A percentile compares a stretch with the other conserved stretches of the same genome.
phyloP scores from a whole-genome alignment of 2,797 vertebrate genomes.

The Phoeniculus purpureus region DNA sequence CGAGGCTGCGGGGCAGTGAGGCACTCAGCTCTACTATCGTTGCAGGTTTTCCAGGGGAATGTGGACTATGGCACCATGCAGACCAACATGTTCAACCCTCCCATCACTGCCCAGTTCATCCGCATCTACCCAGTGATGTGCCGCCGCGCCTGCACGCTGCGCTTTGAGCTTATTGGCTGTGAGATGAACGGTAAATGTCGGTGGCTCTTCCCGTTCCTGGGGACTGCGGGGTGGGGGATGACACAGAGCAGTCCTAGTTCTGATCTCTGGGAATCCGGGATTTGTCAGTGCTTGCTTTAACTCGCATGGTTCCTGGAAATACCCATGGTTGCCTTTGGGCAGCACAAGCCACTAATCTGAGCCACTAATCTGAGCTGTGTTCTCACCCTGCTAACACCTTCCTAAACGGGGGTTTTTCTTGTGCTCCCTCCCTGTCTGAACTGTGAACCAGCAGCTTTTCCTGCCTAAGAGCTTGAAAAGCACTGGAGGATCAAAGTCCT shows the following conservation, averaged over 20 bases:
- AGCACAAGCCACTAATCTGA: neutral
- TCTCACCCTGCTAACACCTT: neutral
- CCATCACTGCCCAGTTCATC: constrained; percentile 87
- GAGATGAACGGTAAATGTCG: constrained; percentile 89
- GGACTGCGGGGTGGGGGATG: neutral
- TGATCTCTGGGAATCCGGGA: neutral
- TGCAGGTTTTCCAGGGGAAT: constrained; percentile 90
- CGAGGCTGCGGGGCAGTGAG: neutral
- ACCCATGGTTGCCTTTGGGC: neutral
- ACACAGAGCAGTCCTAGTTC: neutral
- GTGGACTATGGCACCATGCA: constrained; percentile 83
- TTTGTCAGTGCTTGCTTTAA: neutral
- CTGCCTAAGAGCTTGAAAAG: neutral
- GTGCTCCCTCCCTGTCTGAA: neutral
- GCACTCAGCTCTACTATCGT: neutral
- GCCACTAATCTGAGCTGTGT: neutral
- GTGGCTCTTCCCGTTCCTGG: rapidly evolving
- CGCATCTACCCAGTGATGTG: constrained; percentile 88
- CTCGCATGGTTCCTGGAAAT: neutral
- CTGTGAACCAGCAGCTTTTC: neutral
- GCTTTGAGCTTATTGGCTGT: constrained; percentile 95
- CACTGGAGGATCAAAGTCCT: constrained; percentile 26
- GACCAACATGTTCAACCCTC: constrained; percentile 87
- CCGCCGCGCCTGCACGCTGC: constrained; percentile 89
- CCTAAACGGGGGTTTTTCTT: neutral